Percentiles rank a stretch among this genome's conserved stretches.
These are phyloP conservation scores for Goniozus legneri DNA, from an alignment of 1,140 invertebrate species.

Conservation along the genomic window DNA sequence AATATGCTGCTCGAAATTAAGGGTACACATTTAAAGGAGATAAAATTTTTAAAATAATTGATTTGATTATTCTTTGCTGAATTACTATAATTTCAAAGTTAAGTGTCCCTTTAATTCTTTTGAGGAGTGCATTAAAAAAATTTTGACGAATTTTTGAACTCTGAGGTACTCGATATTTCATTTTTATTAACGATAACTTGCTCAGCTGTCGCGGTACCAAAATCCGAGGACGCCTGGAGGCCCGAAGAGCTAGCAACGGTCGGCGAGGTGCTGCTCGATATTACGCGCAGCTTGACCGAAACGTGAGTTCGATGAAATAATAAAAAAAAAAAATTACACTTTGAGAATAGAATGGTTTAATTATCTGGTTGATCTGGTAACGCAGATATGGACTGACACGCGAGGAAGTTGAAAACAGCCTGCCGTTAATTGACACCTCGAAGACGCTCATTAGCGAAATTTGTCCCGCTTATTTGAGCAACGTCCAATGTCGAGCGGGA, in stretches of 20 bases:
- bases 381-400: conserved; percentile 77
- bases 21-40: too few species aligned
- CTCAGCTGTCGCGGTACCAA: conserved; percentile 62
- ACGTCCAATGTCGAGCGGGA: conserved; percentile 82
- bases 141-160: too few species aligned
- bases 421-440: conserved; percentile 86
- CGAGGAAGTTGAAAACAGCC: conserved; percentile 82
- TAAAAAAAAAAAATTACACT: not conserved
- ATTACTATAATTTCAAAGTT: too few species aligned
- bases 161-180: too few species aligned
- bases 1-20: too few species aligned
- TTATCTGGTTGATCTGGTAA: conserved; percentile 11
- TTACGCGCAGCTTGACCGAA: conserved; percentile 78
- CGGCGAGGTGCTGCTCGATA: conserved; percentile 80
- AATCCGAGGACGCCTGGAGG: conserved; percentile 63
- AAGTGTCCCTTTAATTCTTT: too few species aligned
- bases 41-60: too few species aligned
- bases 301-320: conserved; percentile 62
- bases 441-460: conserved; percentile 83
- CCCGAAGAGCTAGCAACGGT: conserved; percentile 78
- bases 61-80: too few species aligned
- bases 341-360: not conserved
- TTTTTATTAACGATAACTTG: conserved; percentile 2
- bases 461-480: conserved; percentile 82
- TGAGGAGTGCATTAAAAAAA: too few species aligned